Base-by-base conservation (phyloP, 2,797 vertebrate genomes). In the Sebastes trivittatus region DNA sequence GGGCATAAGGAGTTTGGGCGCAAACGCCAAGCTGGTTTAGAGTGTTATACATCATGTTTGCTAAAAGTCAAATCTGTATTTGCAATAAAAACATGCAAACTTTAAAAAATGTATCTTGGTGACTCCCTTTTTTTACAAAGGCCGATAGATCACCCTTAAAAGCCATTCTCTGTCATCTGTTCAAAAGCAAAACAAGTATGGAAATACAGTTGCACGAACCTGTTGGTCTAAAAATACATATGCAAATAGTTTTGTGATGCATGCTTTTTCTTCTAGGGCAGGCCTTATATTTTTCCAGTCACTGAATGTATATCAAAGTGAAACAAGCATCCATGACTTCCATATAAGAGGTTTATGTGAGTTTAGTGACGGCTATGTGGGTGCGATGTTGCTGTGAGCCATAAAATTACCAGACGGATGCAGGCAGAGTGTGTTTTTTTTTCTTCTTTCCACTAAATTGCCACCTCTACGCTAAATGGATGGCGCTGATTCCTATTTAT, bases 301-400 rank as follows among this genome's bases (percentile, higher is more conserved):
- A 72, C 34, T 65, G 67, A 78, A 73, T 69, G 46, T 67, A 64
- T 49, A 72, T 69, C 62, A 72, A 55, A 77, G 55, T 72, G 61
- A 85, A 81, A 75, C 10, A 79, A 38, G 25, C 22, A 65, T 77
- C 36, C 54, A 49, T 60, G 58, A 72, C 46, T 75, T 61, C 52
- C 65, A 68, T 60, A 20, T 71, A 54, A 27, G 38, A 69, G 29
- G 60, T 77, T 77, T 58, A 58, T 66, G 55, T 55, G 59, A 73
- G 27, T 79, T 70, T 25, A 38, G 22, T 42, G 29, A 62, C 6
- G 10, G 11, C 5, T 42, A 20, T 67, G 38, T 69, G 63, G 59
- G 71, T 75, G 61, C 4, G 6, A 71, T 61, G 62, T 66, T 52
- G 7, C 61, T 67, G 16, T 30, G 32, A 60, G 56, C 36, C 18